Conservation (phyloP, 2,113 vertebrate genomes). For the Agapornis roseicollis region DNA sequence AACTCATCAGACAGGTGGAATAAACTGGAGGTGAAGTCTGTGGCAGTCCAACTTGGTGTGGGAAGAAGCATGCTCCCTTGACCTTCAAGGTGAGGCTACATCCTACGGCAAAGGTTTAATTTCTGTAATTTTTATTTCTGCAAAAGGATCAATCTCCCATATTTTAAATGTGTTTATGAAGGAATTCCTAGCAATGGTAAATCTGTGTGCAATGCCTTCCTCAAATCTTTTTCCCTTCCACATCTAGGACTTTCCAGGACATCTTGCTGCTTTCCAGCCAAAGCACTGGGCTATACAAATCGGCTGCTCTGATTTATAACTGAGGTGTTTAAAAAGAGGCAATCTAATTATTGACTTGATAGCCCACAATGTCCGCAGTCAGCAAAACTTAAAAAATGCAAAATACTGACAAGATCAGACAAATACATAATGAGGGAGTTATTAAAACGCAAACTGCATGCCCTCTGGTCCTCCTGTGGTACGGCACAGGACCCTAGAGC, state of each 20-base stretch:
- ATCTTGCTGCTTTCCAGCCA: neutral
- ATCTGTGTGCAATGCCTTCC: neutral
- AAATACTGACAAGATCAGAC: slow-evolving; percentile 60
- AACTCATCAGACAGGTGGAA: neutral
- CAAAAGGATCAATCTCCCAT: neutral
- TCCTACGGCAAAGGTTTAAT: neutral
- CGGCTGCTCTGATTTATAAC: slow-evolving; percentile 8
- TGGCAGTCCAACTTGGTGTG: neutral
- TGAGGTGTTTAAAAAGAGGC: neutral
- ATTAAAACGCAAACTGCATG: slow-evolving; percentile 56
- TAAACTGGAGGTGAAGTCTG: neutral
- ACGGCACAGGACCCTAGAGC: neutral
- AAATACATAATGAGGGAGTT: slow-evolving; percentile 53
- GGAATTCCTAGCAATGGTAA: neutral
- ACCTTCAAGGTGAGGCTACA: neutral
- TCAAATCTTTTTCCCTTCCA: neutral
- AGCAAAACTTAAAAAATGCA: slow-evolving; percentile 43
- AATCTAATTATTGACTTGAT: slow-evolving; percentile 19
- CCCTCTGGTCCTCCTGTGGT: neutral
- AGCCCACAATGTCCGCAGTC: slow-evolving; percentile 5
- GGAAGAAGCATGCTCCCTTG: neutral
- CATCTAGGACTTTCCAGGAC: neutral
- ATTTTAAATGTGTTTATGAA: neutral
- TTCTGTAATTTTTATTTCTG: neutral
- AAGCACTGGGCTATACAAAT: neutral